Percentiles rank a stretch among this genome's conserved stretches.
Conservation (phyloP, 2,888 invertebrate genomes). For the Sphinx pinastri region DNA sequence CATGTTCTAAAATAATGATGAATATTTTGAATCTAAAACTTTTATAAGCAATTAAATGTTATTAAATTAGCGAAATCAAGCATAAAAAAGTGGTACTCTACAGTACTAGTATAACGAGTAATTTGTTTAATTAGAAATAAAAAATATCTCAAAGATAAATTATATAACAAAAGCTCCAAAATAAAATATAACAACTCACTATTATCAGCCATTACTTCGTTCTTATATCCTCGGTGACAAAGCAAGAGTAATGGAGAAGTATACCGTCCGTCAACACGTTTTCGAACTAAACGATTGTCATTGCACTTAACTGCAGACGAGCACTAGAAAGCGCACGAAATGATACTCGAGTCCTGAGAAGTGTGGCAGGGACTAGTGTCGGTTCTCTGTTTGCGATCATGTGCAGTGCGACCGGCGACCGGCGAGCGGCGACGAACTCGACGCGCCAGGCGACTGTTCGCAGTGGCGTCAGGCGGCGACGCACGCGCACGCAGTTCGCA, state of each 20-base stretch:
- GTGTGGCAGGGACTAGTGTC: constrained; percentile 62
- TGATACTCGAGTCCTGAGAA: constrained; percentile 63
- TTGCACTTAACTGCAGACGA: constrained; percentile 67
- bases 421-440: constrained; percentile 47
- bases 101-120: no score
- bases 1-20: no score
- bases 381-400: constrained; percentile 60
- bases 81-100: background rate
- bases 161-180: background rate
- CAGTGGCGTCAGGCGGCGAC: constrained; percentile 73
- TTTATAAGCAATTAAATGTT: background rate
- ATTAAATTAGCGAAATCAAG: background rate
- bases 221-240: constrained; percentile 48
- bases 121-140: no score
- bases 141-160: background rate
- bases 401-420: constrained; percentile 46
- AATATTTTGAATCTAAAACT: no score
- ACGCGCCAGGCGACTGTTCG: constrained; percentile 44
- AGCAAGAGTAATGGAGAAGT: constrained; percentile 38
- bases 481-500: constrained; percentile 76
- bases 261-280: constrained; percentile 41
- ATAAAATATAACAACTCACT: constrained; percentile 50
- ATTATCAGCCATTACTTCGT: constrained; percentile 55
- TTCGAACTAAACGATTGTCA: constrained; percentile 61
- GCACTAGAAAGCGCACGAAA: constrained; percentile 70